Conservation (phyloP, 2,888 invertebrate species). For the Oxycera nigricornis region DNA sequence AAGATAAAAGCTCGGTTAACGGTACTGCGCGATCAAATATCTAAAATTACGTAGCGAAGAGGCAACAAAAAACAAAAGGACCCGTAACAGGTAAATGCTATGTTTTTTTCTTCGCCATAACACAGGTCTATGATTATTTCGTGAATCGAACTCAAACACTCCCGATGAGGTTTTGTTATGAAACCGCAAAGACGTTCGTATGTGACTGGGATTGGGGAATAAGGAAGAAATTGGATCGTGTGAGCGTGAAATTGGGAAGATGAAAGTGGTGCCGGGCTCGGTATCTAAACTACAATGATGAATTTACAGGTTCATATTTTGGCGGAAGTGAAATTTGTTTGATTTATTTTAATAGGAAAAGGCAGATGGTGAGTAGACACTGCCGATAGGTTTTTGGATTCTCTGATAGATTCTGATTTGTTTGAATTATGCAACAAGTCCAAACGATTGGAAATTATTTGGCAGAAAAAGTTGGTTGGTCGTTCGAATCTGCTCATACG, state of each 20-base stretch:
- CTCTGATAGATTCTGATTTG: too few relatives aligned
- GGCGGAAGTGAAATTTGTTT: conserved; percentile 36
- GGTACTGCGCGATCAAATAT: conserved; percentile 12
- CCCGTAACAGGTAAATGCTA: conserved; percentile 23
- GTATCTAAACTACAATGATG: neutral
- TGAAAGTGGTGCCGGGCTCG: conserved; percentile 22
- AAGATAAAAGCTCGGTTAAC: conserved; percentile 21
- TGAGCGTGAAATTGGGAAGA: conserved; percentile 28
- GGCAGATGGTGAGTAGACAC: conserved; percentile 16
- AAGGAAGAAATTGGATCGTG: conserved; percentile 3
- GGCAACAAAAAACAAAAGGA: neutral
- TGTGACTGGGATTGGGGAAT: neutral
- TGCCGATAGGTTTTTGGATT: too few relatives aligned
- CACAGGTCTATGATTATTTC: conserved; percentile 5
- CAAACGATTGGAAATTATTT: too few relatives aligned
- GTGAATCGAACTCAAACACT: neutral
- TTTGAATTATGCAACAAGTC: too few relatives aligned
- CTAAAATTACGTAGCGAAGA: neutral
- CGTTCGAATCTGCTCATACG: too few relatives aligned
- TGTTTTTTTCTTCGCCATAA: neutral
- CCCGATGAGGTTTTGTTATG: neutral
- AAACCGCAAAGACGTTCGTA: neutral
- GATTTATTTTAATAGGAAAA: neutral
- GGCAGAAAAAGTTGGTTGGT: too few relatives aligned
- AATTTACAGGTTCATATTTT: conserved; percentile 28